phyloP scores from a whole-genome alignment of 1,140 invertebrate genomes.

The Sminthurinus signatus region DNA sequence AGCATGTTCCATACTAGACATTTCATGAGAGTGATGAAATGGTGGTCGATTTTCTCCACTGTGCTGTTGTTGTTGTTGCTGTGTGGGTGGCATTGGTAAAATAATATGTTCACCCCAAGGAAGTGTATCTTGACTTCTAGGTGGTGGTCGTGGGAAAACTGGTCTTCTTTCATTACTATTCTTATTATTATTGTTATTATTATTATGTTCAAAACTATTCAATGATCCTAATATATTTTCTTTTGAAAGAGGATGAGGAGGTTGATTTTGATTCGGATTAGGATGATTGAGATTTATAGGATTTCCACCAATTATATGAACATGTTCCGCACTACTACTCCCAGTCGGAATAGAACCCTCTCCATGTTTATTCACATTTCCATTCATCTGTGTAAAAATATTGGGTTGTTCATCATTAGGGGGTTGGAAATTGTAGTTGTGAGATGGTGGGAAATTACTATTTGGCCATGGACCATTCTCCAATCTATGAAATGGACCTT shows the following conservation, averaged over 20 bases:
- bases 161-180: neutral
- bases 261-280: neutral
- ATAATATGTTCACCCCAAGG: neutral
- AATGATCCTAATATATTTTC: no score
- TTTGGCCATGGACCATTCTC: constrained; percentile 4
- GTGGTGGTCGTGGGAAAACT: neutral
- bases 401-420: constrained; percentile 26
- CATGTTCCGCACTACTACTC: neutral
- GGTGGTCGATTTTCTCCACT: neutral
- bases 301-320: neutral
- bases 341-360: neutral
- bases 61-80: no score
- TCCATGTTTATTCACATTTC: neutral
- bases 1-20: neutral
- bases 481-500: constrained; percentile 14
- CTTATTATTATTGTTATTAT: neutral
- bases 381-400: constrained; percentile 17
- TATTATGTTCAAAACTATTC: neutral
- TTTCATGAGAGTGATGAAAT: neutral
- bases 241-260: no score
- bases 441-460: constrained; percentile 19
- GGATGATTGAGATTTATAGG: neutral
- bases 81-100: no score
- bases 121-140: neutral
- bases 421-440: constrained; percentile 31